Evolutionary conservation across 2,888 invertebrate species (phyloP).

Genomic region (Pherbina coryleti): DNA sequence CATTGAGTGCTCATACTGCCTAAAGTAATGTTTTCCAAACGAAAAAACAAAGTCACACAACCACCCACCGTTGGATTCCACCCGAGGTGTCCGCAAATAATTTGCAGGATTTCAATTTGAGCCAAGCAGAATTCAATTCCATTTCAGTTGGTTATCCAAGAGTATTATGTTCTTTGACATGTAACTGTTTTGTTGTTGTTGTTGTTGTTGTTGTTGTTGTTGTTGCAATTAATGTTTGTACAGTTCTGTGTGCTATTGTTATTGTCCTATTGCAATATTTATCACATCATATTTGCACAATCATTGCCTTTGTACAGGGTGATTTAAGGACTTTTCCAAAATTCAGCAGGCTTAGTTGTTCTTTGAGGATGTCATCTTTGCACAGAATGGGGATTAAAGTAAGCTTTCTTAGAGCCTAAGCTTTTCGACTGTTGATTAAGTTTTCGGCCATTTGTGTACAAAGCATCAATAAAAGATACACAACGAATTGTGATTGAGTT

Average conservation of each 20-base stretch:
- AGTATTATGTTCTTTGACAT: conserved; percentile 3
- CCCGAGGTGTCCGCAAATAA: background rate
- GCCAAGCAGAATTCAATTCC: conserved; percentile 6
- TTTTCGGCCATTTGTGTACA: too few species aligned
- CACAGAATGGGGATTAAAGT: too few species aligned
- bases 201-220: too few species aligned
- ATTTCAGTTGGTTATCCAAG: conserved; percentile 14
- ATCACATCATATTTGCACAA: background rate
- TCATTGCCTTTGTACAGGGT: background rate
- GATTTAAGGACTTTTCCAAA: too few species aligned
- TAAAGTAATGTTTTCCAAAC: background rate
- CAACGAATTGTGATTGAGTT: too few species aligned
- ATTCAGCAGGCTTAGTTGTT: too few species aligned
- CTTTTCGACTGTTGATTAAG: too few species aligned
- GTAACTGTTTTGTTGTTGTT: too few species aligned
- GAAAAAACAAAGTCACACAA: background rate
- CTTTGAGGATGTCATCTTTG: too few species aligned
- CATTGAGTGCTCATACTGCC: background rate
- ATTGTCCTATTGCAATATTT: background rate
- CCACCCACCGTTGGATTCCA: background rate
- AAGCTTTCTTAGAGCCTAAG: too few species aligned
- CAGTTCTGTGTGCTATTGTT: background rate
- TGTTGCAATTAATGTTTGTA: too few species aligned
- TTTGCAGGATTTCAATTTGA: conserved; percentile 5
- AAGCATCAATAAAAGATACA: too few species aligned